These are phyloP conservation scores for Ctenoplectra terminalis DNA, from an alignment of 1,140 invertebrate genomes.

Conservation along the genomic window DNA sequence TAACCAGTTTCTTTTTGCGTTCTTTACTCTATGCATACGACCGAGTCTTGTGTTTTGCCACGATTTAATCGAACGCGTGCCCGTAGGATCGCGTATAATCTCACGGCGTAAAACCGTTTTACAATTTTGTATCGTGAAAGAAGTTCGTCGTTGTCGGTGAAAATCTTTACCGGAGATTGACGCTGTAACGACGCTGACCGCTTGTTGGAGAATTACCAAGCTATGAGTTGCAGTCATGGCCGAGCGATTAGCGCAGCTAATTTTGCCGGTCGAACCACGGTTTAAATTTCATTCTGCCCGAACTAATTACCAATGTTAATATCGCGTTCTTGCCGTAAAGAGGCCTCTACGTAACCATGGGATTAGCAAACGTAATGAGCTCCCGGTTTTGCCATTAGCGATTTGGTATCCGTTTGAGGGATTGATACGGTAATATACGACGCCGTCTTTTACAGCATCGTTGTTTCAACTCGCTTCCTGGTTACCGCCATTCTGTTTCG, in stretches of 20 bases:
- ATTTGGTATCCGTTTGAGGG: conserved; percentile 46
- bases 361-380: conserved; percentile 51
- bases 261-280: conserved; percentile 25
- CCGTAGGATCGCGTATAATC: neutral
- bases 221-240: conserved; percentile 5
- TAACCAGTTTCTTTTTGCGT: neutral
- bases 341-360: conserved; percentile 18
- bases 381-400: conserved; percentile 40
- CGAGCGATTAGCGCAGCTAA: conserved; percentile 43
- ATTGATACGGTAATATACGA: conserved; percentile 46
- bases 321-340: conserved; percentile 34
- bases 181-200: neutral
- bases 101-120: neutral
- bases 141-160: neutral
- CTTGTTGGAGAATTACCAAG: neutral
- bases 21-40: no score
- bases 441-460: conserved; percentile 9
- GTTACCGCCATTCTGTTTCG: neutral
- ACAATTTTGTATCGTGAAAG: neutral
- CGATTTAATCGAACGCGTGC: conserved; percentile 2
- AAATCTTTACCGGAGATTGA: neutral
- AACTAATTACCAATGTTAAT: conserved; percentile 57
- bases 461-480: neutral
- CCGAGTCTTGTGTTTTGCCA: neutral
- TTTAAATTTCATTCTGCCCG: conserved; percentile 53